phyloP scores from a whole-genome alignment of 2,113 vertebrate species.

The Daboia siamensis region DNA sequence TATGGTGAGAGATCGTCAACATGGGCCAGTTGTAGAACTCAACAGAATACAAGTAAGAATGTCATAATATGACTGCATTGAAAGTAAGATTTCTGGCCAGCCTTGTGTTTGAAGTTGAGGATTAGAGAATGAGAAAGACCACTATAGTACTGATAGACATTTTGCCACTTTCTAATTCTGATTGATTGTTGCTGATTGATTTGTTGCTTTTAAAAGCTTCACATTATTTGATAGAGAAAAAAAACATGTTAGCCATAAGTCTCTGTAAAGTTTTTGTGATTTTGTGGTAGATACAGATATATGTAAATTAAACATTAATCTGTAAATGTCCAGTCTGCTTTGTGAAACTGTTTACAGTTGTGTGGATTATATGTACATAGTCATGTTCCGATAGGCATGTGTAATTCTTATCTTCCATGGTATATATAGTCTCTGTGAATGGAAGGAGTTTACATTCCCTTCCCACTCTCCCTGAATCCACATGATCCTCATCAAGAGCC shows the following conservation, averaged over 20 bases:
- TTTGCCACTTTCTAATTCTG: background rate
- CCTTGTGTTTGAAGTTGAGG: background rate
- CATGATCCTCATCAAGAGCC: background rate
- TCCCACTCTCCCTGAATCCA: background rate
- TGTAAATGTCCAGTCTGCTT: background rate
- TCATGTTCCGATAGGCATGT: background rate
- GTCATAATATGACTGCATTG: background rate
- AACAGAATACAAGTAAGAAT: constrained; percentile 92
- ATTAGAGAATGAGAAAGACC: background rate
- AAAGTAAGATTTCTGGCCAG: background rate
- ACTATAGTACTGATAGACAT: background rate
- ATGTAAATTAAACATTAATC: background rate
- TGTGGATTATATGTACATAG: background rate
- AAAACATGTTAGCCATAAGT: background rate
- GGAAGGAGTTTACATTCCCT: too few relatives aligned
- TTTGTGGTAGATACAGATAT: background rate
- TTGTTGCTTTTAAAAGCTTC: background rate
- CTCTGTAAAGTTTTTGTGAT: background rate
- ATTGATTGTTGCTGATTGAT: background rate
- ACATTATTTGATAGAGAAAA: background rate
- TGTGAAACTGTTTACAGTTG: background rate
- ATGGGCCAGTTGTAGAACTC: constrained; percentile 94
- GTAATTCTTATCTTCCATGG: background rate
- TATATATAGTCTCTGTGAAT: background rate
- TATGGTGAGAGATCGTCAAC: constrained; percentile 96